These are phyloP conservation scores for Apamea anceps DNA, from an alignment of 2,888 invertebrate species.

Conservation along the genomic window DNA sequence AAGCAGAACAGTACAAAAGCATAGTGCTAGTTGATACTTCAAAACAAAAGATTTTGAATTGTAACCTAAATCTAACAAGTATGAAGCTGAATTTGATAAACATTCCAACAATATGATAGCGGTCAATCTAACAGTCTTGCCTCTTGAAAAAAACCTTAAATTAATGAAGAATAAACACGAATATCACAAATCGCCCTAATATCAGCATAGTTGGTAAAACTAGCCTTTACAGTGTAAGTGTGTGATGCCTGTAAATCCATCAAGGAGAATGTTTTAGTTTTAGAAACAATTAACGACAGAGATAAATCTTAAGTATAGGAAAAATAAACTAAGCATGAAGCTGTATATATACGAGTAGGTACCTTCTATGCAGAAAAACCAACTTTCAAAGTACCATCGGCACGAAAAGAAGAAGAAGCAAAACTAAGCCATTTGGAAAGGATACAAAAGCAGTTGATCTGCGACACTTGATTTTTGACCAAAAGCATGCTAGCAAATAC, in stretches of 20 bases:
- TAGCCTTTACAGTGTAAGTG: slow-evolving; percentile 79
- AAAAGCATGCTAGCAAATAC: not conserved
- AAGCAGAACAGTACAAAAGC: no score
- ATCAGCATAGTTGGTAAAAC: slow-evolving; percentile 66
- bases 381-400: not conserved
- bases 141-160: not conserved
- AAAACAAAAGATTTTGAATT: not conserved
- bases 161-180: slow-evolving; percentile 37
- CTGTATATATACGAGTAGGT: not conserved
- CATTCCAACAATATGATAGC: not conserved
- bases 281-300: not conserved
- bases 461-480: not conserved
- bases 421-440: not conserved
- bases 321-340: not conserved
- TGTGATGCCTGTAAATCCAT: slow-evolving; percentile 83
- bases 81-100: not conserved
- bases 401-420: not conserved
- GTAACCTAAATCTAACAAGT: not conserved
- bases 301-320: not conserved
- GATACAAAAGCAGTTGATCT: not conserved
- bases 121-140: not conserved
- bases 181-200: slow-evolving; percentile 68
- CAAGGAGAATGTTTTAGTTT: not conserved
- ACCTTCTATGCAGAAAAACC: not conserved
- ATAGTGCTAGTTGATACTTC: no score